These are phyloP conservation scores for Vanessa tameamea DNA, from an alignment of 1,140 invertebrate genomes.

Conservation along the genomic window DNA sequence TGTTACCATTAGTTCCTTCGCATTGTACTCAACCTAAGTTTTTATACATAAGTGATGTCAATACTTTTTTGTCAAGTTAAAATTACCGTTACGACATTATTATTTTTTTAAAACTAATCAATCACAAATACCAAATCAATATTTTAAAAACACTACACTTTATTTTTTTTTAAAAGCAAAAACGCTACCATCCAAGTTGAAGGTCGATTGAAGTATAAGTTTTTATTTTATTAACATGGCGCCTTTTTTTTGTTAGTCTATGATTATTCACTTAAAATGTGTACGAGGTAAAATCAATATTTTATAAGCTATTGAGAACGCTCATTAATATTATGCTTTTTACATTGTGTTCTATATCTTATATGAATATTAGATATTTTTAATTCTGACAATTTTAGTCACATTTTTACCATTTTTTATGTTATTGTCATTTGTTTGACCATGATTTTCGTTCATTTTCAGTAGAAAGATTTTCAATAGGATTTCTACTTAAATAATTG, in stretches of 20 bases:
- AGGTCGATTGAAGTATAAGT: slow-evolving; percentile 25
- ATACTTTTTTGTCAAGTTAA: background rate
- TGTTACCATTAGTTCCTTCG: too few species aligned
- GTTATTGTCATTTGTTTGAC: too few species aligned
- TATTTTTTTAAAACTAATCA: background rate
- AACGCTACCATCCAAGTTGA: slow-evolving; percentile 22
- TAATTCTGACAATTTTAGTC: background rate
- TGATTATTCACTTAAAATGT: slow-evolving; percentile 12
- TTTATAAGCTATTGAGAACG: background rate
- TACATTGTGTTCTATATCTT: background rate
- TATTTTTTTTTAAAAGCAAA: background rate
- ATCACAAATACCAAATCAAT: background rate
- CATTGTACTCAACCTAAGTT: too few species aligned
- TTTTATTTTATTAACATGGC: slow-evolving; percentile 31
- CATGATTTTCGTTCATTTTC: too few species aligned
- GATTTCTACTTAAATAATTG: too few species aligned
- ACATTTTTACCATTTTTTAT: too few species aligned
- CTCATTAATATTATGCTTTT: background rate
- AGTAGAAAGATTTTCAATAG: too few species aligned
- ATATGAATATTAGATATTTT: background rate
- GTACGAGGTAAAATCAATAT: slow-evolving; percentile 5
- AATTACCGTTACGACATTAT: background rate
- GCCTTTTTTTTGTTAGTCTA: slow-evolving; percentile 42
- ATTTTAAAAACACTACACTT: background rate
- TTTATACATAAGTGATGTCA: background rate